Evolutionary conservation across 2,797 vertebrate species (phyloP).

Genomic region (Trematomus bernacchii): DNA sequence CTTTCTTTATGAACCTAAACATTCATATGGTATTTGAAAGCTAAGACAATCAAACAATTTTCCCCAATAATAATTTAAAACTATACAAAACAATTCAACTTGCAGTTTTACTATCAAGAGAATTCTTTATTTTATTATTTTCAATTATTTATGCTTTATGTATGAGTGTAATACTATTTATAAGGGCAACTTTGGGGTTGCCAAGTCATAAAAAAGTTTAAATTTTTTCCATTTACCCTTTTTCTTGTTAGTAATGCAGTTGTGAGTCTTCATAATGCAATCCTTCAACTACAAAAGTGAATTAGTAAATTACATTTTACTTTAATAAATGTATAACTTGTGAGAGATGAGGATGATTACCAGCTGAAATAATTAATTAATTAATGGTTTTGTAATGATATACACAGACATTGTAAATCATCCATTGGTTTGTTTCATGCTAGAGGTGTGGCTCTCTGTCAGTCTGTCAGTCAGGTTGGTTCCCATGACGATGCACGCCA

Average conservation of each 20-base stretch:
- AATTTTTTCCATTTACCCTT: not conserved
- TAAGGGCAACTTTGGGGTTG: not conserved
- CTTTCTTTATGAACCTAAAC: conserved; percentile 29
- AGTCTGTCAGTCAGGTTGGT: too few species aligned
- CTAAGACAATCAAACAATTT: conserved; percentile 16
- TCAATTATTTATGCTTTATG: not conserved
- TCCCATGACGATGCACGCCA: not conserved
- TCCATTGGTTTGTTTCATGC: not conserved
- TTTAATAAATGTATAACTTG: not conserved
- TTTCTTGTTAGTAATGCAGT: not conserved
- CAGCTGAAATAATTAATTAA: not conserved
- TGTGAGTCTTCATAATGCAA: not conserved
- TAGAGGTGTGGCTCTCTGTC: not conserved
- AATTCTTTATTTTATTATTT: not conserved
- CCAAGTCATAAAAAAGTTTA: not conserved
- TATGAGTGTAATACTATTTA: not conserved
- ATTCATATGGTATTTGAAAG: not conserved
- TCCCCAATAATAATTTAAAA: conserved; percentile 10
- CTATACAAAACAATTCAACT: not conserved
- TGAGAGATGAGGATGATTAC: not conserved
- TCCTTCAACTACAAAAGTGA: not conserved
- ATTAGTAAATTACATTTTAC: not conserved
- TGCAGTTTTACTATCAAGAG: not conserved
- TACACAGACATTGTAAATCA: not conserved
- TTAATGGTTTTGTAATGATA: not conserved